These are phyloP conservation scores for Manis pentadactyla DNA, from an alignment of 2,797 vertebrate species.

Conservation along the genomic window DNA sequence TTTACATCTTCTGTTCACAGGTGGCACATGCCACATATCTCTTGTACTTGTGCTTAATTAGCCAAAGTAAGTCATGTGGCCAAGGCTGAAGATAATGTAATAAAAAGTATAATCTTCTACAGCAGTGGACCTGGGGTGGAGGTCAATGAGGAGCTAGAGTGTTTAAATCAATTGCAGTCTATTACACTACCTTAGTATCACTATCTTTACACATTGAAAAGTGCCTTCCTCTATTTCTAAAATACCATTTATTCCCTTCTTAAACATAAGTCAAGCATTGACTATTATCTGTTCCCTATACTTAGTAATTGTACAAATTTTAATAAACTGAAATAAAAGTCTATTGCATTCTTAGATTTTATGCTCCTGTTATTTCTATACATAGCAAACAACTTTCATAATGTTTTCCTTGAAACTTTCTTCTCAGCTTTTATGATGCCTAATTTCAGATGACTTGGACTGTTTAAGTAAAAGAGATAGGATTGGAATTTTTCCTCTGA, in stretches of 20 bases:
- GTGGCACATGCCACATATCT: not conserved
- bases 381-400: not conserved
- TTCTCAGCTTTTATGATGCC: not conserved
- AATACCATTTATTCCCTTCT: not conserved
- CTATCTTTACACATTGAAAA: not conserved
- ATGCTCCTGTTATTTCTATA: not conserved
- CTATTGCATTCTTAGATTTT: not conserved
- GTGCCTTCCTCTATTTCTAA: not conserved
- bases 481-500: not conserved
- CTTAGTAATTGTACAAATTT: not conserved
- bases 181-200: not conserved
- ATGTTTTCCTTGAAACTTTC: not conserved
- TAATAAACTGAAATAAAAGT: not conserved
- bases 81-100: not conserved
- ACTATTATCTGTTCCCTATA: not conserved
- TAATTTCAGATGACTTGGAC: not conserved
- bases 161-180: not conserved
- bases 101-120: not conserved
- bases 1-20: not conserved
- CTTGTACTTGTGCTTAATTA: not conserved
- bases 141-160: not conserved
- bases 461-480: not conserved
- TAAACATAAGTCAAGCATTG: not conserved
- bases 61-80: not conserved
- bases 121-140: not conserved